Conservation (phyloP, 2,113 vertebrate genomes). For the Meleagris gallopavo region DNA sequence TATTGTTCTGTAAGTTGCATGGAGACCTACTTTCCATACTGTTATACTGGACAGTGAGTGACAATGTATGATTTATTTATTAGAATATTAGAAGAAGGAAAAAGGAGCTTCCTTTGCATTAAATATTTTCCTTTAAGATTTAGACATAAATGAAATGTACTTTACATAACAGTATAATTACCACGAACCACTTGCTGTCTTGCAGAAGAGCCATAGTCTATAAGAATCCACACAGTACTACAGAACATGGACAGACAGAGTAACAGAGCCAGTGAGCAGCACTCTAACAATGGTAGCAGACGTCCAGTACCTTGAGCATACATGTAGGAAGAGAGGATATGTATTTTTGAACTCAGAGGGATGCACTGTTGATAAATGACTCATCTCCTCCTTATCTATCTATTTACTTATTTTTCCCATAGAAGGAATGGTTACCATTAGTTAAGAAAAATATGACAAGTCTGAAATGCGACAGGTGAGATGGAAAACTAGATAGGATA, state of each 20-base stretch:
- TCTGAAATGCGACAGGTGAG: not conserved
- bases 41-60: not conserved
- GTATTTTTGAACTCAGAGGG: not conserved
- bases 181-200: not conserved
- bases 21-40: not conserved
- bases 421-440: not conserved
- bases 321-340: not conserved
- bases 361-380: not conserved
- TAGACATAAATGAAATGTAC: not conserved
- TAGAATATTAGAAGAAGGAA: not conserved
- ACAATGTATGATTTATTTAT: not conserved
- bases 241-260: not conserved
- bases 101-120: not conserved
- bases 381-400: not conserved
- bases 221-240: not conserved
- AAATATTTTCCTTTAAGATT: not conserved
- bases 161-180: not conserved
- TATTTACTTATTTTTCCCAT: not conserved
- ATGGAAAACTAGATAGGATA: not conserved
- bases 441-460: not conserved
- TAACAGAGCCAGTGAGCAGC: not conserved
- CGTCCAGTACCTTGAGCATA: not conserved
- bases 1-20: not conserved
- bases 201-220: not conserved
- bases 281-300: not conserved